Evolutionary conservation across 1,140 invertebrate species (phyloP).

Genomic region (Tetragonula clypearis): DNA sequence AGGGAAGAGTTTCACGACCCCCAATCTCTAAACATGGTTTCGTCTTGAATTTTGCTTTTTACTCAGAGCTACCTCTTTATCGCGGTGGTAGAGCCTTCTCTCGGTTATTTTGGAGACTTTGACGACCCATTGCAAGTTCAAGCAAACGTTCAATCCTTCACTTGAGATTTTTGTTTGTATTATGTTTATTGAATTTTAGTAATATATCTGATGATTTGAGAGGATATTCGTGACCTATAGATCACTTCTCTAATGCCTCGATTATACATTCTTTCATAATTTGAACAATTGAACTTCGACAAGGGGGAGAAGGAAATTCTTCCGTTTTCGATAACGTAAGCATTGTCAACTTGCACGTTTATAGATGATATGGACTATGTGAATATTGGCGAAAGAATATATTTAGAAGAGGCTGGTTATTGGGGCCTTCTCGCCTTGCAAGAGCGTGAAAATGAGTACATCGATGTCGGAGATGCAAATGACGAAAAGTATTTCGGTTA

Average conservation of each 20-base stretch:
- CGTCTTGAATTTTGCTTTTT: no score
- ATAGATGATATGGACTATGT: conserved; percentile 64
- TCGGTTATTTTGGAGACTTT: not conserved
- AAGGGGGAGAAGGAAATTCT: not conserved
- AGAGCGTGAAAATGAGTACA: conserved; percentile 76
- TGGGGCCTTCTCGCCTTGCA: conserved; percentile 79
- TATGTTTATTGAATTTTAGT: not conserved
- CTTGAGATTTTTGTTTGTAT: not conserved
- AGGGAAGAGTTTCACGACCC: not conserved
- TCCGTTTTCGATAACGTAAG: conserved; percentile 17
- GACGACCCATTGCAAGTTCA: not conserved
- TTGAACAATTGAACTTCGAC: not conserved
- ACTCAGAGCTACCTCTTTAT: not conserved
- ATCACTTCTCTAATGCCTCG: no score
- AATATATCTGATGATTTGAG: not conserved
- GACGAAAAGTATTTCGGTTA: conserved; percentile 76
- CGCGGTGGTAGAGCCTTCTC: not conserved
- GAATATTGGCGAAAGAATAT: conserved; percentile 74
- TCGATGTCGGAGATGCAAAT: conserved; percentile 68
- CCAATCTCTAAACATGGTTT: no score
- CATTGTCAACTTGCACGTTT: conserved; percentile 45
- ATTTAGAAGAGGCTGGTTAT: conserved; percentile 80
- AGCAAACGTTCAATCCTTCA: not conserved
- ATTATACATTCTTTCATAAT: not conserved
- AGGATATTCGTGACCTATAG: no score